These are phyloP conservation scores for Cybosia mesomella DNA, from an alignment of 2,888 invertebrate species.

Conservation along the genomic window DNA sequence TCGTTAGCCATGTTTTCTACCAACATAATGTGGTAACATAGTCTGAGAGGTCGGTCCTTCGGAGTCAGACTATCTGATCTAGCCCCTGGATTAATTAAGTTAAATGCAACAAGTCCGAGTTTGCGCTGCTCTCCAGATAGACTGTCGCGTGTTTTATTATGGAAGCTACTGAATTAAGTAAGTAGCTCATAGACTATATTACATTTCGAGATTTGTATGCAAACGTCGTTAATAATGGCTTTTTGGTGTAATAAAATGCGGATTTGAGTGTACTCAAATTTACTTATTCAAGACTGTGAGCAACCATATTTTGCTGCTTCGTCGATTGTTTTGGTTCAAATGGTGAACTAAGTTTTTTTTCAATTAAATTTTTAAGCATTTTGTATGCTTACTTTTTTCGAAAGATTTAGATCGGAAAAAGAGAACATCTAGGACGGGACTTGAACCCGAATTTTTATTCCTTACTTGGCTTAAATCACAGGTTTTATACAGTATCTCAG, in stretches of 20 bases:
- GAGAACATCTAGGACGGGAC: too few relatives aligned
- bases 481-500: neutral
- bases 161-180: slow-evolving; percentile 79
- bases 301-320: neutral
- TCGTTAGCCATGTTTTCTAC: slow-evolving; percentile 45
- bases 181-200: slow-evolving; percentile 66
- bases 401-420: too few relatives aligned
- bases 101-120: slow-evolving; percentile 86
- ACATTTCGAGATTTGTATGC: slow-evolving; percentile 54
- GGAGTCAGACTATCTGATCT: slow-evolving; percentile 78
- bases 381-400: too few relatives aligned
- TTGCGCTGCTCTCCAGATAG: slow-evolving; percentile 81
- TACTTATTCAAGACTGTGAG: slow-evolving; percentile 17
- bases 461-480: too few relatives aligned
- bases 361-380: neutral
- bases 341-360: neutral
- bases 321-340: neutral
- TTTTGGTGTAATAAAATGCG: slow-evolving; percentile 39
- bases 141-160: slow-evolving; percentile 82
- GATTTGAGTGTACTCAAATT: slow-evolving; percentile 29
- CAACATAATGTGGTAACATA: slow-evolving; percentile 49
- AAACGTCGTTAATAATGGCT: slow-evolving; percentile 51
- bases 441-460: too few relatives aligned
- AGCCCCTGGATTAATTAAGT: slow-evolving; percentile 82
- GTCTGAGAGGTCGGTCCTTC: slow-evolving; percentile 65